These are phyloP conservation scores for Anguilla marmorata DNA, from an alignment of 2,797 vertebrate species.

Conservation along the genomic window DNA sequence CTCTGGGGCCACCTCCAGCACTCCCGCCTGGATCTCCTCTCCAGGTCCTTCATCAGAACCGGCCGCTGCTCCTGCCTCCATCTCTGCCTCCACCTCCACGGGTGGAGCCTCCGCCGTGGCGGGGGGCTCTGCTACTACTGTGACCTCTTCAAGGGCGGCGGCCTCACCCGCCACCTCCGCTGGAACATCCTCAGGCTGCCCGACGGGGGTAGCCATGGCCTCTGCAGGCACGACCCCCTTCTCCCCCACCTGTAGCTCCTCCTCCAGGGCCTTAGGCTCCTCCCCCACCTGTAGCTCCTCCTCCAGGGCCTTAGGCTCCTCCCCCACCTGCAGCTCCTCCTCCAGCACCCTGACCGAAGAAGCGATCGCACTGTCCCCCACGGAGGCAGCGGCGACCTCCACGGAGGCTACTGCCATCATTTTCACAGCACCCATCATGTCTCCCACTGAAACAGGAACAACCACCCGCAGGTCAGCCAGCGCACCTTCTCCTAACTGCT, in stretches of 20 bases:
- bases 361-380: conserved; percentile 48
- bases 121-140: background rate
- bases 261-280: background rate
- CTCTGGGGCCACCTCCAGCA: background rate
- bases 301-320: background rate
- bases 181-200: background rate
- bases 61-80: background rate
- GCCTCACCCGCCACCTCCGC: background rate
- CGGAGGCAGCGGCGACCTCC: conserved; percentile 65
- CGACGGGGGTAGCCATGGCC: background rate
- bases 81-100: background rate
- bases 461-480: conserved; percentile 39
- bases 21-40: conserved; percentile 27
- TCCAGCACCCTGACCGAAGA: conserved; percentile 45
- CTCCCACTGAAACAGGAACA: conserved; percentile 43
- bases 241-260: background rate
- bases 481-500: conserved; percentile 26
- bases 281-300: conserved; percentile 12
- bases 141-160: background rate
- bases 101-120: background rate
- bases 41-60: conserved; percentile 21
- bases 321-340: conserved; percentile 19
- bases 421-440: conserved; percentile 57
- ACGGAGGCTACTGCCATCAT: conserved; percentile 45
- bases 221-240: background rate